Evolutionary conservation across 2,797 vertebrate genomes (phyloP).

Genomic region (Notamacropus eugenii): DNA sequence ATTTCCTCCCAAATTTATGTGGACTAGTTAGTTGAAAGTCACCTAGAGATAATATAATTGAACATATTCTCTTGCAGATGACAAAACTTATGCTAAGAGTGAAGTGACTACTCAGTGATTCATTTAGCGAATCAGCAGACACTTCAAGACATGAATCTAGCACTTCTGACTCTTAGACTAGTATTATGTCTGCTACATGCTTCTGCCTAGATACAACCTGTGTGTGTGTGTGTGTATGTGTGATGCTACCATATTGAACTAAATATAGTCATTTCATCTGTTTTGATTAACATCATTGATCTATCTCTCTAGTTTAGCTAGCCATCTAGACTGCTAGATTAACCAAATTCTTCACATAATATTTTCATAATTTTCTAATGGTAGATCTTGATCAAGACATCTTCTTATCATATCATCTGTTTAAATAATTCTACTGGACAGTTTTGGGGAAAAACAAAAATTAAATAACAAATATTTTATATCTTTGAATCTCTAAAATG

Average conservation of each 20-base stretch:
- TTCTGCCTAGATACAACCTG: not conserved
- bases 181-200: not conserved
- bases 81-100: not conserved
- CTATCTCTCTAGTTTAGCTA: constrained; percentile 56
- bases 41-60: not conserved
- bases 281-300: constrained; percentile 60
- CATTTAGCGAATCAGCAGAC: not conserved
- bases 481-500: constrained; percentile 31
- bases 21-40: not conserved
- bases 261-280: constrained; percentile 60
- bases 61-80: not conserved
- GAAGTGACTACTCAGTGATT: not conserved
- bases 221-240: not conserved
- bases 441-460: constrained; percentile 35
- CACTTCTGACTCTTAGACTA: not conserved
- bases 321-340: constrained; percentile 41
- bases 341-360: constrained; percentile 38
- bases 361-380: not conserved
- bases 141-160: not conserved
- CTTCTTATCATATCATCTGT: not conserved
- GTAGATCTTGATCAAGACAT: not conserved
- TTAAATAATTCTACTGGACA: not conserved
- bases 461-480: constrained; percentile 9
- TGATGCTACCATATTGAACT: constrained; percentile 14
- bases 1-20: not conserved